Evolutionary conservation across 2,797 vertebrate genomes (phyloP).

Genomic region (Alfaro cultratus): DNA sequence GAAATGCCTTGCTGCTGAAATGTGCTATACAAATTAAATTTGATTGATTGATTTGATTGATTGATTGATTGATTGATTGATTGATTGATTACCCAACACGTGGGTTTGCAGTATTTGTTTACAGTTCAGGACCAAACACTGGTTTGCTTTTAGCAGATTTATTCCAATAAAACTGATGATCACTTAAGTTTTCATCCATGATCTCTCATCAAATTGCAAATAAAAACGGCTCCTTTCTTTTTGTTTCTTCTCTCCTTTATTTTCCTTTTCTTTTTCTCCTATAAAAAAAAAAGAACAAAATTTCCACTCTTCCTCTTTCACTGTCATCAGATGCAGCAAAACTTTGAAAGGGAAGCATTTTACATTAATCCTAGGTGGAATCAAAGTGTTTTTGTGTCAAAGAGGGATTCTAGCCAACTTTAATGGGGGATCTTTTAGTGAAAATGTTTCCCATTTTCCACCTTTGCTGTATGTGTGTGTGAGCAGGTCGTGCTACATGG

Average conservation of each 20-base stretch:
- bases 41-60: too few relatives aligned
- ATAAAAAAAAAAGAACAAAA: not conserved
- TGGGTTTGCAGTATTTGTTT: not conserved
- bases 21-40: too few relatives aligned
- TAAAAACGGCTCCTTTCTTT: not conserved
- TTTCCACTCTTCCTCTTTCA: not conserved
- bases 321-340: not conserved
- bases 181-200: not conserved
- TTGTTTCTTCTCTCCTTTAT: not conserved
- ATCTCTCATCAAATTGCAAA: not conserved
- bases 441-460: not conserved
- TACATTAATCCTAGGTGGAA: not conserved
- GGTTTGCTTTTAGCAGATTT: not conserved
- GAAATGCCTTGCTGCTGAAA: too few relatives aligned
- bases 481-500: conserved; percentile 92
- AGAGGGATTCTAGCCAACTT: not conserved
- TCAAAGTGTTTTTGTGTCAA: not conserved
- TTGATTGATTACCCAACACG: not conserved
- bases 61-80: too few relatives aligned
- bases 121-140: not conserved
- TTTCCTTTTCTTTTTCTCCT: not conserved
- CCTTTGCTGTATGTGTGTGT: too few relatives aligned
- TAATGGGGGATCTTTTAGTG: not conserved
- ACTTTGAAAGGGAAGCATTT: not conserved
- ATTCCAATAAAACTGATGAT: not conserved